Evolutionary conservation across 2,797 vertebrate genomes (phyloP).

Genomic region (Hydrolagus colliei): DNA sequence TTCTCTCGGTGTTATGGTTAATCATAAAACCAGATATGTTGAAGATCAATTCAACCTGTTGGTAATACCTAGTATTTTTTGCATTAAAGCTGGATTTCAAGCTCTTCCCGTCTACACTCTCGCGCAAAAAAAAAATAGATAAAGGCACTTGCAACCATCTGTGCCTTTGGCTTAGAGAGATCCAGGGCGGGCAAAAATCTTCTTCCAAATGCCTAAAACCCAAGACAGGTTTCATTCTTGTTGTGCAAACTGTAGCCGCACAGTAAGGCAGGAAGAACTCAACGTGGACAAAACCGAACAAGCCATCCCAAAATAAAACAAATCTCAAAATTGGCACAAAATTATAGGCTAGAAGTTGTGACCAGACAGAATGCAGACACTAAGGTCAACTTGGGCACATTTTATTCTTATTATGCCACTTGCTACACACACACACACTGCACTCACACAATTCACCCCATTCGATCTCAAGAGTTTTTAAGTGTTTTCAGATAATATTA

Average conservation of each 20-base stretch:
- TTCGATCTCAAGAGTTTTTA: slow-evolving; percentile 40
- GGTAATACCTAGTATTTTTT: background rate
- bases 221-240: slow-evolving; percentile 43
- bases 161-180: slow-evolving; percentile 51
- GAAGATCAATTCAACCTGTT: background rate
- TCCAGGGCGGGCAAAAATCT: background rate
- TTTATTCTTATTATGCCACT: background rate
- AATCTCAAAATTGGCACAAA: slow-evolving; percentile 52
- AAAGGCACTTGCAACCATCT: slow-evolving; percentile 59
- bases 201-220: slow-evolving; percentile 37
- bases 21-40: background rate
- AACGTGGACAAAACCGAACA: background rate
- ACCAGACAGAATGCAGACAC: background rate
- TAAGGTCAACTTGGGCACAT: background rate
- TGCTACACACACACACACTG: slow-evolving; percentile 7
- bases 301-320: slow-evolving; percentile 36
- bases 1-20: background rate
- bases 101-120: background rate
- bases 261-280: slow-evolving; percentile 58
- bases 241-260: slow-evolving; percentile 48
- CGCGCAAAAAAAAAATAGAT: slow-evolving; percentile 26
- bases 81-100: background rate
- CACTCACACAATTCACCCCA: slow-evolving; percentile 36
- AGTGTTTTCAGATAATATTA: slow-evolving; percentile 33
- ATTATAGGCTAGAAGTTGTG: slow-evolving; percentile 42